Evolutionary conservation across 2,113 vertebrate species (phyloP).

Genomic region (Siphamia tubifer): DNA sequence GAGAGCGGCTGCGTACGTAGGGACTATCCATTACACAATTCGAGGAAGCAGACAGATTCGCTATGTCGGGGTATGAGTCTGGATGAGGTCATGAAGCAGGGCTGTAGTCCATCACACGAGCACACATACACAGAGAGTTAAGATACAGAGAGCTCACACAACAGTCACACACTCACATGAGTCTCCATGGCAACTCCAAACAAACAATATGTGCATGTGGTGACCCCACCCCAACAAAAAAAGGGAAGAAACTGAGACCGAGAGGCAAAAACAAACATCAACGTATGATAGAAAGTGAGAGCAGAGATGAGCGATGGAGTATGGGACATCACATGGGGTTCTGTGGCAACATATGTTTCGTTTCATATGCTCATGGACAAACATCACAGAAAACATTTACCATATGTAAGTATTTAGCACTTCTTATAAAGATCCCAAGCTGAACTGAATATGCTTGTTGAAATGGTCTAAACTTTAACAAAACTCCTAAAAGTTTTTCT

Average conservation of each 20-base stretch:
- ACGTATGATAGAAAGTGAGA: constrained; percentile 6
- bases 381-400: background rate
- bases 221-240: constrained; percentile 57
- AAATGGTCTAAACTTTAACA: background rate
- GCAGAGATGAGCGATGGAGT: background rate
- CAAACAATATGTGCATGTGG: constrained; percentile 66
- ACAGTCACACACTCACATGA: constrained; percentile 23
- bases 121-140: constrained; percentile 1
- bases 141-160: constrained; percentile 7
- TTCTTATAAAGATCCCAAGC: background rate
- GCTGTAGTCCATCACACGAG: constrained; percentile 36
- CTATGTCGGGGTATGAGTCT: constrained; percentile 52
- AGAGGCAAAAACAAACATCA: constrained; percentile 22
- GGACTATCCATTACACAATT: constrained; percentile 63
- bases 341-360: constrained; percentile 30
- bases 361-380: constrained; percentile 2
- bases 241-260: constrained; percentile 13
- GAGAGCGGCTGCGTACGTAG: constrained; percentile 4
- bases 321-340: background rate
- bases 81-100: constrained; percentile 70
- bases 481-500: background rate
- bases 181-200: constrained; percentile 72
- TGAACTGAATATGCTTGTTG: background rate
- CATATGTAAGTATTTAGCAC: background rate
- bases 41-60: constrained; percentile 54